Conservation (phyloP, 2,113 vertebrate genomes). For the Hippocampus mohnikei region DNA sequence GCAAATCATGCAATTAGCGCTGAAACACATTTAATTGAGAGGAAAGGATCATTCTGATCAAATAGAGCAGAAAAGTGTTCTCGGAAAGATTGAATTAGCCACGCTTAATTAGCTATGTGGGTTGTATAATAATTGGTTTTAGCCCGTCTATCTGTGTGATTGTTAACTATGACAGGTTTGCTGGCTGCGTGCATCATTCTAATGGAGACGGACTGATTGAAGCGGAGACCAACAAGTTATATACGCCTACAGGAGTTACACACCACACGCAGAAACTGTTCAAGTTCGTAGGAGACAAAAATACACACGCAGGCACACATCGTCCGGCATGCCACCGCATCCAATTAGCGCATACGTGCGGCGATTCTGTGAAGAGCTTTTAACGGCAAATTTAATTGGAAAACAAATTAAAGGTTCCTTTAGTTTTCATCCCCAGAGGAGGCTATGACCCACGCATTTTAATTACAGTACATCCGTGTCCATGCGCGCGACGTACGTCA, state of each 20-base stretch:
- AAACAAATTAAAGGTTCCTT: constrained; percentile 60
- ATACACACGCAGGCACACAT: not conserved
- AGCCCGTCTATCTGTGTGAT: constrained; percentile 48
- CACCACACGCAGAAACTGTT: not conserved
- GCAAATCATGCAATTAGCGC: constrained; percentile 55
- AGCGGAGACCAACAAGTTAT: constrained; percentile 40
- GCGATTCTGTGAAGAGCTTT: constrained; percentile 36
- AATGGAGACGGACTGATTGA: constrained; percentile 63
- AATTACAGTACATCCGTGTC: constrained; percentile 53
- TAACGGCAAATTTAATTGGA: constrained; percentile 63
- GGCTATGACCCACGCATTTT: constrained; percentile 48
- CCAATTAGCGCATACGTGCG: constrained; percentile 2
- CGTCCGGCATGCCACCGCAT: not conserved
- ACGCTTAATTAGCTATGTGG: constrained; percentile 57
- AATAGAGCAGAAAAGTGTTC: constrained; percentile 48
- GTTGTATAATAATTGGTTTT: constrained; percentile 58
- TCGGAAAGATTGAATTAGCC: constrained; percentile 50
- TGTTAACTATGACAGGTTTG: constrained; percentile 52
- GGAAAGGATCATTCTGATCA: constrained; percentile 50
- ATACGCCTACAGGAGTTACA: constrained; percentile 32
- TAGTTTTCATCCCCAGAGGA: constrained; percentile 44
- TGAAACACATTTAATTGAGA: constrained; percentile 57
- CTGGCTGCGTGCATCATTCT: constrained; percentile 32
- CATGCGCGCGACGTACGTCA: constrained; percentile 7
- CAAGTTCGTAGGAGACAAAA: not conserved